Conservation (phyloP, 2,888 invertebrate species). For the Odontomyia ornata region DNA sequence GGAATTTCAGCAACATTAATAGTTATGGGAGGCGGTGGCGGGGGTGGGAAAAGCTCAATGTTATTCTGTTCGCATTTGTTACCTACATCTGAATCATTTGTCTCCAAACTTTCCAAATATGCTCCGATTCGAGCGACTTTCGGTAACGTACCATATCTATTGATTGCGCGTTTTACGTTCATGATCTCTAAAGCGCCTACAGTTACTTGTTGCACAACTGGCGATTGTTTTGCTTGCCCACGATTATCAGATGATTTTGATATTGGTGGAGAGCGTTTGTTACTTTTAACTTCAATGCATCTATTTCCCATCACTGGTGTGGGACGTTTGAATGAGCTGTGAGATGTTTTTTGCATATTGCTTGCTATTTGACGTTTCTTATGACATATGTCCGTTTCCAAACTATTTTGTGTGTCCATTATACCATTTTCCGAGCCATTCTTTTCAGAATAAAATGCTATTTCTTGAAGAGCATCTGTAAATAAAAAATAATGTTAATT, state of each 20-base stretch:
- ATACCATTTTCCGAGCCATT: constrained; percentile 76
- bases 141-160: constrained; percentile 95
- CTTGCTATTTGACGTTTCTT: constrained; percentile 66
- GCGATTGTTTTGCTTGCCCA: background rate
- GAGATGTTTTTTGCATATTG: constrained; percentile 64
- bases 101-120: constrained; percentile 88
- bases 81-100: background rate
- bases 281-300: constrained; percentile 70
- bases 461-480: constrained; percentile 62
- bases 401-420: constrained; percentile 77
- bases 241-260: constrained; percentile 47
- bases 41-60: constrained; percentile 53
- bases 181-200: constrained; percentile 94
- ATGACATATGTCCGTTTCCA: constrained; percentile 69
- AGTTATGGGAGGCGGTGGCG: constrained; percentile 52
- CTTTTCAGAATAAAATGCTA: constrained; percentile 59
- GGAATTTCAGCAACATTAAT: constrained; percentile 43
- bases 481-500: background rate
- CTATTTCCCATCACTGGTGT: constrained; percentile 71
- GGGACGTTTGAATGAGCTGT: constrained; percentile 67
- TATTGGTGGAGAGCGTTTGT: constrained; percentile 65
- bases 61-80: background rate
- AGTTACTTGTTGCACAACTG: constrained; percentile 69
- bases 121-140: constrained; percentile 97
- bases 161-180: constrained; percentile 93